Conservation (phyloP, 2,113 vertebrate species). For the Callionymus lyra region DNA sequence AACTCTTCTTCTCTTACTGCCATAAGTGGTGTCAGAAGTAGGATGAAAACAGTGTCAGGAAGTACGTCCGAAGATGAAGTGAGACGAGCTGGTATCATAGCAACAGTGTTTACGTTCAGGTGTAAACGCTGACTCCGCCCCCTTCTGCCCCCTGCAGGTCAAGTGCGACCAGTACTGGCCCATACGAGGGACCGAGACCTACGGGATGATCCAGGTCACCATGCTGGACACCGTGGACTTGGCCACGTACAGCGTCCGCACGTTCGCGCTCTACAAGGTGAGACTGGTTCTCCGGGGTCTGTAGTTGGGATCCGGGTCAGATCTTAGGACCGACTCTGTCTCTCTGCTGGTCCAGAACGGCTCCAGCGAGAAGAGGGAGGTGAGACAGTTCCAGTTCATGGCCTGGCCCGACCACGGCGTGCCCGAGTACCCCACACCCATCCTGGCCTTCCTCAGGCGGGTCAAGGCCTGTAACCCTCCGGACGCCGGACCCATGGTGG, state of each 20-base stretch:
- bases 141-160: constrained; percentile 66
- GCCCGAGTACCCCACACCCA: constrained; percentile 90
- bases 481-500: constrained; percentile 89
- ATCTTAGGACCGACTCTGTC: neutral
- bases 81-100: too few species aligned
- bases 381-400: constrained; percentile 96
- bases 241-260: constrained; percentile 88
- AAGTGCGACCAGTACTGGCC: constrained; percentile 98
- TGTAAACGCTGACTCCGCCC: neutral
- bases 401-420: constrained; percentile 94
- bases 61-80: too few species aligned
- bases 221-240: constrained; percentile 87
- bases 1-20: too few species aligned
- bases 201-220: constrained; percentile 90
- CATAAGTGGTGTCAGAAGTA: too few species aligned
- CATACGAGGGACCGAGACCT: constrained; percentile 82
- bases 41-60: too few species aligned
- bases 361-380: constrained; percentile 89
- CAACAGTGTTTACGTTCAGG: too few species aligned
- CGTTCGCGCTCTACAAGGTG: constrained; percentile 91
- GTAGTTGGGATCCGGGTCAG: too few species aligned
- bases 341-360: constrained; percentile 69
- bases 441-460: constrained; percentile 84
- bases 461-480: constrained; percentile 89
- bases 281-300: too few species aligned